phyloP scores from a whole-genome alignment of 2,113 vertebrate species.

The Psammodynastes pulverulentus region DNA sequence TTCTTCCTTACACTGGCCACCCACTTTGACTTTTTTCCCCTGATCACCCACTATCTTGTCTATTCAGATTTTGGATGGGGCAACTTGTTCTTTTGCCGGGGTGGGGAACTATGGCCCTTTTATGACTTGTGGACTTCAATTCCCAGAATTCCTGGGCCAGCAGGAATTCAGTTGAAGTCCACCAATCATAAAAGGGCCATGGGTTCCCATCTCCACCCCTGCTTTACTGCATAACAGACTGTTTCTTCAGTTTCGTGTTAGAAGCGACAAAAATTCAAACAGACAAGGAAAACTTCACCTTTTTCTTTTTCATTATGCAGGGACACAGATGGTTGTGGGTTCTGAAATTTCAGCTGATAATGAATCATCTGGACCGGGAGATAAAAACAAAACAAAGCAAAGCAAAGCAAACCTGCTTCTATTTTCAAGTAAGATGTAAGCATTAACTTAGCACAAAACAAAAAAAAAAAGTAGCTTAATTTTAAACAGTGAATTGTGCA shows the following conservation, averaged over 20 bases:
- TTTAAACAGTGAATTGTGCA: background rate
- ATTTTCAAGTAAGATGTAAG: conserved; percentile 13
- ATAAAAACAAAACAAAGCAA: background rate
- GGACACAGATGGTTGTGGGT: background rate
- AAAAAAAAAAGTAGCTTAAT: conserved; percentile 17
- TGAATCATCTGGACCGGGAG: background rate
- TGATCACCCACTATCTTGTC: background rate
- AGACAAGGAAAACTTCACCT: conserved; percentile 10
- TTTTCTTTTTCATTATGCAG: background rate
- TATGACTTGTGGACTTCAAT: no score
- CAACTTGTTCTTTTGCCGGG: background rate
- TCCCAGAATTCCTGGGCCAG: no score
- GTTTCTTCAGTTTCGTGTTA: background rate
- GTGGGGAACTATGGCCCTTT: background rate
- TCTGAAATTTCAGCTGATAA: conserved; percentile 14
- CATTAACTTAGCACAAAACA: background rate
- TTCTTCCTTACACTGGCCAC: background rate
- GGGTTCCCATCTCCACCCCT: background rate
- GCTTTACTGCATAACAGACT: background rate
- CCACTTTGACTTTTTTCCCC: background rate
- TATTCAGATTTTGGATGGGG: background rate
- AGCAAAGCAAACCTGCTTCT: background rate
- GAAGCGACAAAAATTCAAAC: background rate
- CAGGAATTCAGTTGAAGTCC: background rate
- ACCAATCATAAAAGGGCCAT: background rate